These are phyloP conservation scores for Sminthurides bifidus DNA, from an alignment of 1,140 invertebrate genomes.

Conservation along the genomic window DNA sequence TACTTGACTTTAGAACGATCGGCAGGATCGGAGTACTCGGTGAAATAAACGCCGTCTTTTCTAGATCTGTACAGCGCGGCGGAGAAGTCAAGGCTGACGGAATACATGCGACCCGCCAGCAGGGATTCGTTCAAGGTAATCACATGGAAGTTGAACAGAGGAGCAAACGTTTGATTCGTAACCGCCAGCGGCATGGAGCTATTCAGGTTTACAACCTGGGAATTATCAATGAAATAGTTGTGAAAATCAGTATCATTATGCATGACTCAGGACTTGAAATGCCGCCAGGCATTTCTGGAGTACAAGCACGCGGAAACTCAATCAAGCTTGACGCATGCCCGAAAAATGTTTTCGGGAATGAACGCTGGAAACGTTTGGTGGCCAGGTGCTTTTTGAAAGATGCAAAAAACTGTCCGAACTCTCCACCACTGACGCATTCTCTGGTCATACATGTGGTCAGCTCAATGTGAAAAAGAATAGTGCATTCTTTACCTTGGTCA, in stretches of 20 bases:
- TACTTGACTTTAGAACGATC: not conserved
- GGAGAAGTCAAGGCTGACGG: constrained; percentile 10
- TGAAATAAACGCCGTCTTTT: constrained; percentile 16
- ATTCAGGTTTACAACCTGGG: constrained; percentile 3
- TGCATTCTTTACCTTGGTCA: not conserved
- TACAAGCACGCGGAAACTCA: not conserved
- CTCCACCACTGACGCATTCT: not conserved
- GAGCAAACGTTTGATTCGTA: not conserved
- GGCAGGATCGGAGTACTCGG: constrained; percentile 6
- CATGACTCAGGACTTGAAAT: too few relatives aligned
- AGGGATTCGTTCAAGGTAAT: constrained; percentile 3
- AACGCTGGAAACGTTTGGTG: not conserved
- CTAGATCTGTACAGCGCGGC: constrained; percentile 5
- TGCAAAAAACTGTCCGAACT: not conserved
- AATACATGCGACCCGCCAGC: constrained; percentile 4
- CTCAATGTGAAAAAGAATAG: not conserved
- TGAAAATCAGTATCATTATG: not conserved
- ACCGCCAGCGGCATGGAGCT: not conserved
- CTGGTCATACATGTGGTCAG: too few relatives aligned
- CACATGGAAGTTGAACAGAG: constrained; percentile 6
- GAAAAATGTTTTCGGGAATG: not conserved
- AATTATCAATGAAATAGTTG: not conserved
- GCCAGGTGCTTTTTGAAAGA: not conserved
- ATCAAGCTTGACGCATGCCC: not conserved
- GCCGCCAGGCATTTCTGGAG: too few relatives aligned